Conservation (phyloP, 2,888 invertebrate genomes). For the Ennomos fuscantarius region DNA sequence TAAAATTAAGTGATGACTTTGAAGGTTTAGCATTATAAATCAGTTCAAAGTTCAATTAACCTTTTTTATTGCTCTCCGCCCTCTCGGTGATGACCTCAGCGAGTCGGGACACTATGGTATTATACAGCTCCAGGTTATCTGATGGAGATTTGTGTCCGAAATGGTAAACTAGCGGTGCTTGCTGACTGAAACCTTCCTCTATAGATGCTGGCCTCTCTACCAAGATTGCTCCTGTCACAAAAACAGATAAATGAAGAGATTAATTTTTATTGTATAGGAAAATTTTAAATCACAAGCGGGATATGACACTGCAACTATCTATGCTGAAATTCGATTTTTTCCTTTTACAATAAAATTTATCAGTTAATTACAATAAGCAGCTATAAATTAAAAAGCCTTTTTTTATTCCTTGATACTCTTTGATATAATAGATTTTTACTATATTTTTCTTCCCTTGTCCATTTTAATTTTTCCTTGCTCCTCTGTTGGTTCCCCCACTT, state of each 20-base stretch:
- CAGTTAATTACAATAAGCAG: too few species aligned
- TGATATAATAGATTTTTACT: too few species aligned
- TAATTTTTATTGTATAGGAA: too few species aligned
- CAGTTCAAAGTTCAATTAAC: constrained; percentile 62
- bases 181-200: constrained; percentile 97
- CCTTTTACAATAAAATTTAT: too few species aligned
- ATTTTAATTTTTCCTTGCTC: too few species aligned
- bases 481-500: too few species aligned
- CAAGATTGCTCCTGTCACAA: constrained; percentile 90
- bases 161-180: constrained; percentile 96
- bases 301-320: too few species aligned
- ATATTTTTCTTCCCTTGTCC: too few species aligned
- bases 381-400: too few species aligned
- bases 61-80: constrained; percentile 94
- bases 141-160: constrained; percentile 94
- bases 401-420: too few species aligned
- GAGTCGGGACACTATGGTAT: constrained; percentile 92
- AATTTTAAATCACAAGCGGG: too few species aligned
- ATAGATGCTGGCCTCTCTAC: constrained; percentile 97
- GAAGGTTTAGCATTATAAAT: not conserved
- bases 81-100: constrained; percentile 94
- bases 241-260: not conserved
- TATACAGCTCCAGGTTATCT: constrained; percentile 93
- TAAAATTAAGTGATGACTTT: not conserved
- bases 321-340: too few species aligned